These are phyloP conservation scores for Petrolisthes manimaculis DNA, from an alignment of 2,888 invertebrate genomes.

Conservation along the genomic window DNA sequence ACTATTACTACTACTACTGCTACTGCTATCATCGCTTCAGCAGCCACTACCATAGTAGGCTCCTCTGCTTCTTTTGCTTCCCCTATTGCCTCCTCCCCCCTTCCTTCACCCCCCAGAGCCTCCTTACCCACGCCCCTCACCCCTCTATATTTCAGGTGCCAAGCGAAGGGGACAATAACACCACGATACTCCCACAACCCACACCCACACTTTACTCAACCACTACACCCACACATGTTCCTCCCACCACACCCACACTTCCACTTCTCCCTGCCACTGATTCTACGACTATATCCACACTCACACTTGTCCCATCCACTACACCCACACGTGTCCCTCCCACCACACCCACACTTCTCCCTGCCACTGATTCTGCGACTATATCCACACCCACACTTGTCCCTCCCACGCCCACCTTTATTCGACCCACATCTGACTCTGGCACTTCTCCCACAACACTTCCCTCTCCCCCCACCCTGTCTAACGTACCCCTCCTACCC, in stretches of 20 bases:
- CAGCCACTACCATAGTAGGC: not conserved
- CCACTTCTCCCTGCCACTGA: conserved; percentile 2
- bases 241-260: not conserved
- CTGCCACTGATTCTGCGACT: conserved; percentile 8
- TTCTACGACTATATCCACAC: not conserved
- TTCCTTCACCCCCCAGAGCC: not conserved
- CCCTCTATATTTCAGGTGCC: not conserved
- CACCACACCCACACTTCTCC: not conserved
- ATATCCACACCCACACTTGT: not conserved
- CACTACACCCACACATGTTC: not conserved
- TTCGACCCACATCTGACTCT: not conserved
- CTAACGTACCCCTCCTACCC: not conserved
- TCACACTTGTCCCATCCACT: not conserved
- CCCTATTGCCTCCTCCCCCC: not conserved
- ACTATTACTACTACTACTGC: not conserved
- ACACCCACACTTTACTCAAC: no score
- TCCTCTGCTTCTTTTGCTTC: not conserved
- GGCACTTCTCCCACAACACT: not conserved
- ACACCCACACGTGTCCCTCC: not conserved
- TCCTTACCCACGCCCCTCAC: not conserved
- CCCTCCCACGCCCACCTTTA: not conserved
- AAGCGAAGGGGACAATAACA: not conserved
- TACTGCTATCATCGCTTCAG: not conserved
- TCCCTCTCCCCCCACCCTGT: not conserved
- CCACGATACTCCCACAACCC: no score